Evolutionary conservation across 2,797 vertebrate species (phyloP).

Genomic region (Lacerta bilineata): DNA sequence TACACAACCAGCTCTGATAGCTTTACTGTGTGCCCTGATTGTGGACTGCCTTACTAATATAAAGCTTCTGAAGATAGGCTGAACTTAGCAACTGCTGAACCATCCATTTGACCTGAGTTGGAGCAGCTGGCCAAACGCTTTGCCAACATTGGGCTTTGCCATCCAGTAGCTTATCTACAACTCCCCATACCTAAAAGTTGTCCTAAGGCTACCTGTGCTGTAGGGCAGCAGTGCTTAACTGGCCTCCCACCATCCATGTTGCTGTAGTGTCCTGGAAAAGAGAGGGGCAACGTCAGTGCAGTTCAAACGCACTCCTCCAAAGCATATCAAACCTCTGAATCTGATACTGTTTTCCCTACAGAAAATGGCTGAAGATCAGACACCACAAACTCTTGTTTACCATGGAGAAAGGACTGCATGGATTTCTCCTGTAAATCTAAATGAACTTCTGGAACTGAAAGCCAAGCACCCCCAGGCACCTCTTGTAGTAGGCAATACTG

Average conservation of each 20-base stretch:
- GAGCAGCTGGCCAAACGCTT: neutral
- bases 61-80: neutral
- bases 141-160: neutral
- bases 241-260: too few relatives aligned
- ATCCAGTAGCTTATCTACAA: neutral
- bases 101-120: neutral
- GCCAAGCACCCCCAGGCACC: conserved; percentile 83
- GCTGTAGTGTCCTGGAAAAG: too few relatives aligned
- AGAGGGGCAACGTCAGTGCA: too few relatives aligned
- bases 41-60: neutral
- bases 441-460: conserved; percentile 88
- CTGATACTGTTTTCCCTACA: conserved; percentile 59
- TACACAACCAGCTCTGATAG: too few relatives aligned
- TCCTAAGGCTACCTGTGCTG: neutral
- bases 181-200: neutral
- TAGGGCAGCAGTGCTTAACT: too few relatives aligned
- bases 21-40: neutral
- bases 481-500: conserved; percentile 90
- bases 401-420: conserved; percentile 87
- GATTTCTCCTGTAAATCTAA: conserved; percentile 87
- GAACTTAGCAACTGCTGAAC: neutral
- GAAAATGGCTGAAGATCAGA: conserved; percentile 80
- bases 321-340: conserved; percentile 10
- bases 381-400: conserved; percentile 79
- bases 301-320: too few relatives aligned